phyloP scores from a whole-genome alignment of 2,797 vertebrate genomes.

The Trichosurus vulpecula region DNA sequence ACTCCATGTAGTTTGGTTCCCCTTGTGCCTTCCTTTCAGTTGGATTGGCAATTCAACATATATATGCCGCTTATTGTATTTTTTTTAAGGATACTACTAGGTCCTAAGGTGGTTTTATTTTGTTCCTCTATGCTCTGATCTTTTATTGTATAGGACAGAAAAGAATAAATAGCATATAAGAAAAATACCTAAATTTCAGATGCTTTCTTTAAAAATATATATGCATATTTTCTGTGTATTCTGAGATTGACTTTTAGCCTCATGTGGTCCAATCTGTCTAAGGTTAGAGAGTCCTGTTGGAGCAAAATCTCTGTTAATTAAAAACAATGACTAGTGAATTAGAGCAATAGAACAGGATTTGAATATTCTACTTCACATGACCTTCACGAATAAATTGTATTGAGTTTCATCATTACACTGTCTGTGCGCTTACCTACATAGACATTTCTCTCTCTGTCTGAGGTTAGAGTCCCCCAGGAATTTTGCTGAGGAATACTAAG shows the following conservation, averaged over 20 bases:
- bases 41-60: background rate
- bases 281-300: background rate
- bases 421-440: background rate
- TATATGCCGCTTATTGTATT: background rate
- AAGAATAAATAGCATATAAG: slow-evolving; percentile 12
- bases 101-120: background rate
- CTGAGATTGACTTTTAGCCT: background rate
- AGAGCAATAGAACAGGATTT: background rate
- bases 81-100: background rate
- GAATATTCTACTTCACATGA: slow-evolving; percentile 11
- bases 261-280: background rate
- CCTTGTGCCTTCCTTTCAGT: background rate
- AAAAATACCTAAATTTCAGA: slow-evolving; percentile 13
- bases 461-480: background rate
- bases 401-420: background rate
- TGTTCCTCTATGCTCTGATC: background rate
- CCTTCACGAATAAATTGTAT: background rate
- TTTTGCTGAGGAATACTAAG: background rate
- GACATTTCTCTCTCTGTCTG: slow-evolving; percentile 5
- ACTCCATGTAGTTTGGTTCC: background rate
- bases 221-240: background rate
- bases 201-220: background rate
- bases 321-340: background rate
- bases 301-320: background rate
- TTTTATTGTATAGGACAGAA: background rate